phyloP scores from a whole-genome alignment of 2,888 invertebrate species.

The Parapristionchus giblindavisi region DNA sequence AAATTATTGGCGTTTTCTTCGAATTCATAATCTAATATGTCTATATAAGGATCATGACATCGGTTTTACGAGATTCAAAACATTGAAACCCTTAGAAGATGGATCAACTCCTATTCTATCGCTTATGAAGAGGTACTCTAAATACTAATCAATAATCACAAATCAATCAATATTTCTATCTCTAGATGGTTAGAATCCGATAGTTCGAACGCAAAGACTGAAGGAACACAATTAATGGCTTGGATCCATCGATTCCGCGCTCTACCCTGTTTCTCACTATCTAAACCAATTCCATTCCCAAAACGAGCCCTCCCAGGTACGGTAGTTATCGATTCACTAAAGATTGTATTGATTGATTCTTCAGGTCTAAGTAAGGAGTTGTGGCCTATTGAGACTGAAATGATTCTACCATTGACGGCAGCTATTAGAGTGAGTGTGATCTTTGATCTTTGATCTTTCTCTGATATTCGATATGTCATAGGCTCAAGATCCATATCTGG shows the following conservation, averaged over 20 bases:
- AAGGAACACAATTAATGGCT: constrained; percentile 4
- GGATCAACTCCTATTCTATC: constrained; percentile 22
- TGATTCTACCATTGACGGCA: background rate
- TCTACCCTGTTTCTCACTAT: background rate
- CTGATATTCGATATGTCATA: too few species aligned
- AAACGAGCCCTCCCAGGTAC: constrained; percentile 14
- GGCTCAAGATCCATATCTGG: background rate
- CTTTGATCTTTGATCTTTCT: too few species aligned
- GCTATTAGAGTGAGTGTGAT: constrained; percentile 11
- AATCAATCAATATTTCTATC: background rate
- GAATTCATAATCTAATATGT: background rate
- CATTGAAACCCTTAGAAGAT: background rate
- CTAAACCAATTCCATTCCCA: background rate
- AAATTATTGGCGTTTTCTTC: too few species aligned
- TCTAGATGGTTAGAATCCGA: constrained; percentile 10
- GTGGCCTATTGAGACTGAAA: too few species aligned
- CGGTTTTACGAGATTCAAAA: constrained; percentile 8
- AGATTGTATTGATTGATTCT: background rate
- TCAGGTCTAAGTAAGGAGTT: too few species aligned
- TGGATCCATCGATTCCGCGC: constrained; percentile 25
- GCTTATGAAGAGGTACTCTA: constrained; percentile 13
- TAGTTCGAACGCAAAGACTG: background rate
- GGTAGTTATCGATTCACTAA: too few species aligned
- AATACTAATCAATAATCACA: background rate
- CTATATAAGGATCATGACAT: background rate